Evolutionary conservation across 2,888 invertebrate species (phyloP), one percentile per base, ranked within the genome.

Genomic region (Chouioia cunea): DNA sequence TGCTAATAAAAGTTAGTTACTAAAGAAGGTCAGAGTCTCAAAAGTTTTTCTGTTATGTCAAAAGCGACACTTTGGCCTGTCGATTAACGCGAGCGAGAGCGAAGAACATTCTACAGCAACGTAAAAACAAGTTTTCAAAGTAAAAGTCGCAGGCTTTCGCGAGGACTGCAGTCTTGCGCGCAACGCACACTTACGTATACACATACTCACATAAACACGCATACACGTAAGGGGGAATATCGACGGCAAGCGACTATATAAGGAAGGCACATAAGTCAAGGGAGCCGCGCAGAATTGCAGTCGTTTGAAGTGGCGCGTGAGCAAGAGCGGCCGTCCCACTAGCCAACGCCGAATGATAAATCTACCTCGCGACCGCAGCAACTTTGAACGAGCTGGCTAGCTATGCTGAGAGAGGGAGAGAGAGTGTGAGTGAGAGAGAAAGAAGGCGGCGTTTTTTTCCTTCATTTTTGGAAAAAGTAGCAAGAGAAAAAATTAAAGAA

Each of bases 321-420:
- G n/a, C n/a, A n/a, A n/a, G n/a, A 48, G 52, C 56, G 52, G 48
- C 36, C 57, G 59, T 44, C 66, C 46, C 53, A 53, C 23, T 52
- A 48, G 59, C 46, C 44, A 12, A 36, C 36, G n/a, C 4, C 68
- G 62, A 68, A 48, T 56, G 63, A 69, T 69, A 69, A 69, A 69
- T 69, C 62, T 69, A 64, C 52, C 27, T 52, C 57, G 56, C 36
- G 20, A 46, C 53, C 46, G 43, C 54, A 16, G 43, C 60, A 50
- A 65, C 50, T 57, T 65, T 15, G 64, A 6, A 16, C 47, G 18
- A 23, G 16, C 44, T 43, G 46, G 36, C 36, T 36, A 36, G 36
- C 36, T 36, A 36, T 36, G 4, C 36, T 6, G 6, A 36, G 12
- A 36, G 36, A 36, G 36, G 12, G 36, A 36, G 36, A 36, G 36